Conservation (phyloP, 2,888 invertebrate genomes). For the Chrysolina oricalcia region DNA sequence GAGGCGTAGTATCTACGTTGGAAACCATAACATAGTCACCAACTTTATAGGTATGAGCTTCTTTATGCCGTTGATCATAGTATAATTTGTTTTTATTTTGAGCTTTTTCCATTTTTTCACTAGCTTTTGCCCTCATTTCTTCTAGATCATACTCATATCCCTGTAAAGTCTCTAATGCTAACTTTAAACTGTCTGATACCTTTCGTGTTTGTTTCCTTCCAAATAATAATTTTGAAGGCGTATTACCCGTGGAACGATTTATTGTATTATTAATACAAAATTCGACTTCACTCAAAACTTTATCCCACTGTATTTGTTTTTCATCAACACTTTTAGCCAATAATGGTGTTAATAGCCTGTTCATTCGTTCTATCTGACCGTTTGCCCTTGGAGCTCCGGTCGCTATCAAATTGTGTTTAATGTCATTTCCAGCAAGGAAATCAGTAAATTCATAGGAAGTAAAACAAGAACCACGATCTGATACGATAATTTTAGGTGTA, state of each 20-base stretch:
- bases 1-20: conserved; percentile 51
- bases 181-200: conserved; percentile 28
- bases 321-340: conserved; percentile 40
- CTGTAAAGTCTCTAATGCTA: conserved; percentile 5
- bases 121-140: conserved; percentile 15
- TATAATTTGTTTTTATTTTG: conserved; percentile 32
- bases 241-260: conserved; percentile 56
- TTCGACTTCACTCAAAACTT: conserved; percentile 48
- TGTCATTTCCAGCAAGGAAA: conserved; percentile 34
- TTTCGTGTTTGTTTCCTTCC: conserved; percentile 47
- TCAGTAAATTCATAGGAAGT: conserved; percentile 41
- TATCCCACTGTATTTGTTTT: conserved; percentile 44
- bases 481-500: conserved; percentile 42
- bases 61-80: conserved; percentile 57
- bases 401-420: conserved; percentile 42
- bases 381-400: conserved; percentile 50
- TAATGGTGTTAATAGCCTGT: conserved; percentile 48
- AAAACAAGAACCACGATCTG: conserved; percentile 48
- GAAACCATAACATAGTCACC: conserved; percentile 59
- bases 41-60: conserved; percentile 41
- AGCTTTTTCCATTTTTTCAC: conserved; percentile 14
- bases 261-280: conserved; percentile 57
- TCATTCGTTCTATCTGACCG: conserved; percentile 52
- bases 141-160: conserved; percentile 1
- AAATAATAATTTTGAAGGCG: conserved; percentile 59